Evolutionary conservation across 2,888 invertebrate genomes (phyloP).

Genomic region (Cerastis leucographa): DNA sequence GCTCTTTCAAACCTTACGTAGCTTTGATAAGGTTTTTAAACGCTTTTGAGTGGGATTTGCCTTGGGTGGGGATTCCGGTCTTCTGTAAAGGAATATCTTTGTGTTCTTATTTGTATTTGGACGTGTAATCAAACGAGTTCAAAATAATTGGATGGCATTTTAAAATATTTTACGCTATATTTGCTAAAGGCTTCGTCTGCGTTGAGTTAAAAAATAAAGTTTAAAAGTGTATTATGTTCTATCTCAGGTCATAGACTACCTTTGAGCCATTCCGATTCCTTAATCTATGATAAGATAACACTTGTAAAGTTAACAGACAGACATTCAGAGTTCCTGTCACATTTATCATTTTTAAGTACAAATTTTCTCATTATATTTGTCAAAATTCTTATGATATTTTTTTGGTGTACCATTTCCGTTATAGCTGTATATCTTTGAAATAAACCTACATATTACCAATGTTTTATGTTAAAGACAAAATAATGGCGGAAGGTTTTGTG

Average conservation of each 20-base stretch:
- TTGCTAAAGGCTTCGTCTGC: accelerated
- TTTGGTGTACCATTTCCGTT: neutral
- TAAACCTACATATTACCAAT: neutral
- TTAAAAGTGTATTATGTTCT: no score
- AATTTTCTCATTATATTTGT: neutral
- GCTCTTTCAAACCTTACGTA: constrained; percentile 51
- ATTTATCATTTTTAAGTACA: neutral
- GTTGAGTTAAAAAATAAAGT: no score
- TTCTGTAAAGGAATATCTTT: constrained; percentile 5
- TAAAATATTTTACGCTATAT: neutral
- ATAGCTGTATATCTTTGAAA: neutral
- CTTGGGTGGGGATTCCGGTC: constrained; percentile 12
- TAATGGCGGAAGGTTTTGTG: neutral
- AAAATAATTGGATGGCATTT: constrained; percentile 17
- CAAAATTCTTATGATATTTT: neutral
- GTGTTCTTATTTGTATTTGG: constrained; percentile 5
- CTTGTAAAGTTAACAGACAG: neutral
- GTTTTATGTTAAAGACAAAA: neutral
- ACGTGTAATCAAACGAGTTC: constrained; percentile 10
- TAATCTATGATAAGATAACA: neutral
- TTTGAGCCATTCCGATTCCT: neutral
- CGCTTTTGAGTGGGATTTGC: constrained; percentile 41
- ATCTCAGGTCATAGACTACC: neutral
- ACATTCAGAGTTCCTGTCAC: neutral
- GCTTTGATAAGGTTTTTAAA: constrained; percentile 60